These are phyloP conservation scores for Drosophila niveifrons DNA, from an alignment of 2,888 invertebrate genomes.

Conservation along the genomic window DNA sequence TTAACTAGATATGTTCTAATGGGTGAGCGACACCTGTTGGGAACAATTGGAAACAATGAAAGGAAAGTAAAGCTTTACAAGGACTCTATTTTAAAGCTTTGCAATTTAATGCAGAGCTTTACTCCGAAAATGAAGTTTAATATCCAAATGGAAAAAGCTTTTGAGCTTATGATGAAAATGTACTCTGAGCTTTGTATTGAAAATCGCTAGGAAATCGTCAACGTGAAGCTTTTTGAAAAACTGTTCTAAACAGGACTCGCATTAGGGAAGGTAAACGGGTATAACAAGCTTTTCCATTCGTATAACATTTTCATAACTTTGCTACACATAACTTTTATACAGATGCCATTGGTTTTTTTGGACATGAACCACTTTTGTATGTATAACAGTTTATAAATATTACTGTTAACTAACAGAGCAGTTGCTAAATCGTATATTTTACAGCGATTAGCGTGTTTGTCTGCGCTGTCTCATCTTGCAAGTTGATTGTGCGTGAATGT, in stretches of 20 bases:
- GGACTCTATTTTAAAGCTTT: background rate
- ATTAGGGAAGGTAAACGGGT: background rate
- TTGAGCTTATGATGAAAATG: background rate
- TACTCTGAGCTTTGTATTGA: too few species aligned
- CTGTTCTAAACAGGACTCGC: background rate
- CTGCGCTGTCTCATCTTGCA: background rate
- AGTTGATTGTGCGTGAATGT: constrained; percentile 50
- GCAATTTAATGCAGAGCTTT: background rate
- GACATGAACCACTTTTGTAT: background rate
- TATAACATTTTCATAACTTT: background rate
- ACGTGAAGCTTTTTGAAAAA: background rate
- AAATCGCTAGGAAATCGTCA: too few species aligned
- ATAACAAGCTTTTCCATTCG: background rate
- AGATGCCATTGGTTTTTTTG: background rate
- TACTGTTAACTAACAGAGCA: constrained; percentile 26
- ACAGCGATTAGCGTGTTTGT: constrained; percentile 36
- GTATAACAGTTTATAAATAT: constrained; percentile 32
- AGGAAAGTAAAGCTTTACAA: constrained; percentile 6
- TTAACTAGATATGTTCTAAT: too few species aligned
- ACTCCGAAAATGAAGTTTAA: constrained; percentile 3
- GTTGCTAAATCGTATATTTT: constrained; percentile 7
- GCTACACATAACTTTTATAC: constrained; percentile 10
- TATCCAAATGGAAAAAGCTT: background rate
- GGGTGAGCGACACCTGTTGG: constrained; percentile 18
- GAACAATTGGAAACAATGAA: background rate